A percentile compares a stretch with the other conserved stretches of the same genome.
phyloP scores from a whole-genome alignment of 2,113 vertebrate genomes.

The Scomber japonicus region DNA sequence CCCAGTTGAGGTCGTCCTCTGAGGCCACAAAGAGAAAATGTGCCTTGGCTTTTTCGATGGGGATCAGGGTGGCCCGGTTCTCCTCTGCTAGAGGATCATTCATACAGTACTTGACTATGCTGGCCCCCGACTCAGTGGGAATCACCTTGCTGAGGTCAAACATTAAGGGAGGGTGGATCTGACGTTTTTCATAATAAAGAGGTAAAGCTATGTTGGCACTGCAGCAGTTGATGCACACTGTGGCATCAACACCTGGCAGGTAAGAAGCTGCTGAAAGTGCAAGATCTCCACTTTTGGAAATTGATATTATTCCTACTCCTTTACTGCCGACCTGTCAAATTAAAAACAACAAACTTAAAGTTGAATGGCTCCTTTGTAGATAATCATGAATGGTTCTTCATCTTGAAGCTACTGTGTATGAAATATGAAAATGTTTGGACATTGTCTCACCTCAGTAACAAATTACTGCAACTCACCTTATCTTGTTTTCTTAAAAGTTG shows the following conservation, averaged over 20 bases:
- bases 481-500: constrained; percentile 41
- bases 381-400: constrained; percentile 29
- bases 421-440: no score
- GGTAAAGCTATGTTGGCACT: background rate
- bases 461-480: constrained; percentile 32
- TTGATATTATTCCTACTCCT: constrained; percentile 48
- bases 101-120: fast-evolving
- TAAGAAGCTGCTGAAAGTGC: constrained; percentile 56
- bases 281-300: constrained; percentile 63
- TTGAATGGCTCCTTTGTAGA: no score
- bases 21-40: constrained; percentile 80
- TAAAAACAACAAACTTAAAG: background rate
- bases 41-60: constrained; percentile 78
- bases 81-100: constrained; percentile 68
- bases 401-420: no score
- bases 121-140: constrained; percentile 63
- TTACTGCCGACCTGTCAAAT: constrained; percentile 43
- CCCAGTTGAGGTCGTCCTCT: constrained; percentile 84
- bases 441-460: no score
- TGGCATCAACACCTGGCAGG: constrained; percentile 49
- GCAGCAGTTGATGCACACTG: constrained; percentile 74
- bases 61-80: constrained; percentile 76
- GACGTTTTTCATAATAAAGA: constrained; percentile 44
- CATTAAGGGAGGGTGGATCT: constrained; percentile 34
- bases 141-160: background rate